Conservation (phyloP, 2,797 vertebrate genomes). For the Molossus molossus region DNA sequence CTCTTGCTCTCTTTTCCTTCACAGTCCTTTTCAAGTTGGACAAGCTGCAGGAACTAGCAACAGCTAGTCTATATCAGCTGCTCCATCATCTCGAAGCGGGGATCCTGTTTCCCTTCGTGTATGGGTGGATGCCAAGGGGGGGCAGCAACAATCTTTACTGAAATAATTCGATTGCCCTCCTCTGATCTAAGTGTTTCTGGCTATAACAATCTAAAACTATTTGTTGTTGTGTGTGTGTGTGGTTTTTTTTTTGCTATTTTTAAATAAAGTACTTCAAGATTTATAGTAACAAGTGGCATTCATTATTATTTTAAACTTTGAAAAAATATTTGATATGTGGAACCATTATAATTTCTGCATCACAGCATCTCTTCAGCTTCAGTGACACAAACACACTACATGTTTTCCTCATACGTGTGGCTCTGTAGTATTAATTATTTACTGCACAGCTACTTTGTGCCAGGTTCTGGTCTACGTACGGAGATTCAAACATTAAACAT, state of each 20-base stretch:
- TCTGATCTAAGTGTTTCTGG: constrained; percentile 28
- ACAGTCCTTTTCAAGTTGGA: background rate
- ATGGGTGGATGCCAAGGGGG: constrained; percentile 64
- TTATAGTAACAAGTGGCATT: background rate
- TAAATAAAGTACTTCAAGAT: constrained; percentile 33
- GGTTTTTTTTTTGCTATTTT: constrained; percentile 19
- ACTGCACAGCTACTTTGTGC: background rate
- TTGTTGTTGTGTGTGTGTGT: background rate
- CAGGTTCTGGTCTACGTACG: background rate
- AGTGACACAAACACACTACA: background rate
- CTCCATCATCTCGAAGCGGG: constrained; percentile 38
- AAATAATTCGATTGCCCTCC: background rate
- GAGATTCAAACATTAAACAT: background rate
- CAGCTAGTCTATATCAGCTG: constrained; percentile 45
- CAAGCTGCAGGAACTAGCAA: constrained; percentile 66
- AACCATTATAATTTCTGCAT: background rate
- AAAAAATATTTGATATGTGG: background rate
- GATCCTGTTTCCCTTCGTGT: constrained; percentile 80
- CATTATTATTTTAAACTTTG: background rate
- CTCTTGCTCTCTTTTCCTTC: background rate
- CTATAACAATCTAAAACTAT: constrained; percentile 52
- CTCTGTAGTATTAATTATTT: background rate
- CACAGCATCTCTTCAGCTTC: background rate
- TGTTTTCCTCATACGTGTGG: background rate
- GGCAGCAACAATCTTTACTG: constrained; percentile 70